These are phyloP conservation scores for Prosapia bicincta DNA, from an alignment of 2,888 invertebrate species.

Conservation along the genomic window DNA sequence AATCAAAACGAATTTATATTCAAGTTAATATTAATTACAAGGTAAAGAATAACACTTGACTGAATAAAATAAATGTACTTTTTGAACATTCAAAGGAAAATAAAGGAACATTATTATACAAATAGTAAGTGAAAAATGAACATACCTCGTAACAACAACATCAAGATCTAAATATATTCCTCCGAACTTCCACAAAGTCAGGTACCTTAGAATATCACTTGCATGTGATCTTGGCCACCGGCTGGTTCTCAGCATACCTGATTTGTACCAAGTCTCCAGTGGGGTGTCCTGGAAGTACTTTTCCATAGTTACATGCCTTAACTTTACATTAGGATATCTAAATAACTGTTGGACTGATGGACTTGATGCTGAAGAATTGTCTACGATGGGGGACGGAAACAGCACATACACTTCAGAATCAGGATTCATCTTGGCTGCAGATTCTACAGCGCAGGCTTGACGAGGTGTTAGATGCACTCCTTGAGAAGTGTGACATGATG, in stretches of 20 bases:
- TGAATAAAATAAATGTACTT: no score
- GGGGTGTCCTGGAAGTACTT: slow-evolving; percentile 51
- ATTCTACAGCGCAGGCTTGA: slow-evolving; percentile 65
- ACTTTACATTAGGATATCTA: slow-evolving; percentile 27
- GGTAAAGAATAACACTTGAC: no score
- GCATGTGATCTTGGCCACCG: slow-evolving; percentile 58
- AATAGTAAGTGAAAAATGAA: no score
- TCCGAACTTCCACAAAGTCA: slow-evolving; percentile 70
- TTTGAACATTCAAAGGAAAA: no score
- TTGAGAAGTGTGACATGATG: slow-evolving; percentile 53
- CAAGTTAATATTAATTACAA: no score
- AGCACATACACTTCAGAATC: slow-evolving; percentile 51
- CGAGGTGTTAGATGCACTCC: slow-evolving; percentile 3
- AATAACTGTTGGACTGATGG: neutral
- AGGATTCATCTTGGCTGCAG: slow-evolving; percentile 61
- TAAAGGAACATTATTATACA: no score
- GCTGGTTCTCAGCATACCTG: slow-evolving; percentile 51
- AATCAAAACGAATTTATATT: no score
- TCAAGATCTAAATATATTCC: slow-evolving; percentile 76
- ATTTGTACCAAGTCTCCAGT: slow-evolving; percentile 53
- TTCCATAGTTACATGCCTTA: slow-evolving; percentile 35
- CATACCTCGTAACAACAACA: slow-evolving; percentile 57
- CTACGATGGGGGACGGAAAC: slow-evolving; percentile 36
- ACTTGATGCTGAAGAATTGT: slow-evolving; percentile 4
- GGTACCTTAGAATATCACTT: slow-evolving; percentile 61